These are phyloP conservation scores for Heliconius congener DNA, from an alignment of 1,140 invertebrate genomes.

Conservation along the genomic window DNA sequence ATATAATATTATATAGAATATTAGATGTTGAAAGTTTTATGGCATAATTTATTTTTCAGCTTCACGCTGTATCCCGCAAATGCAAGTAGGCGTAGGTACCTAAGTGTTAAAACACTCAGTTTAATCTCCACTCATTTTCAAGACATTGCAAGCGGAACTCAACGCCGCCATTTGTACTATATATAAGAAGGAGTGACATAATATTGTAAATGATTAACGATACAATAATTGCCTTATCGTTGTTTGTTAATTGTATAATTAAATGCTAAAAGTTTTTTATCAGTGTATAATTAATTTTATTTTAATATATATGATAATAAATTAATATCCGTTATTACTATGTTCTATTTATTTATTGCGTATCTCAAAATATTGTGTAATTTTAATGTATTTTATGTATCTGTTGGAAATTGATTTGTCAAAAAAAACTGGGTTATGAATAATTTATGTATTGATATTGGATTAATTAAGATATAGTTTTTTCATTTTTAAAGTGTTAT, in stretches of 20 bases:
- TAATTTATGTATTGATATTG: not conserved
- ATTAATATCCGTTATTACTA: not conserved
- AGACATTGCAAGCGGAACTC: not conserved
- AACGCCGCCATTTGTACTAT: not conserved
- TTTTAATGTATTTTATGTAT: not conserved
- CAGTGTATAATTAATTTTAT: constrained; percentile 4
- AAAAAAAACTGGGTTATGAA: not conserved
- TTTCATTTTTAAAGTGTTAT: not conserved
- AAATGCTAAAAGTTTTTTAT: not conserved
- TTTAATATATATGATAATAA: not conserved
- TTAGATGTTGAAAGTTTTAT: not conserved
- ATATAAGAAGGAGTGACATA: not conserved
- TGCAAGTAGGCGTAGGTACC: not conserved
- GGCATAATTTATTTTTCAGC: not conserved
- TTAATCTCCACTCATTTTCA: not conserved
- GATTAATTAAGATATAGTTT: not conserved
- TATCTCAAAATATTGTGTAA: not conserved
- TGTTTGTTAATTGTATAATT: not conserved
- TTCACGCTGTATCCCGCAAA: not conserved
- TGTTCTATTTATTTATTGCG: constrained; percentile 9
- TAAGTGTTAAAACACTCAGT: too few relatives aligned
- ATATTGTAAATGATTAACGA: not conserved
- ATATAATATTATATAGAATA: not conserved
- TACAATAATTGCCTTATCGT: not conserved
- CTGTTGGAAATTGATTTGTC: not conserved